Evolutionary conservation across 2,113 vertebrate species (phyloP).

Genomic region (Stegastes partitus): DNA sequence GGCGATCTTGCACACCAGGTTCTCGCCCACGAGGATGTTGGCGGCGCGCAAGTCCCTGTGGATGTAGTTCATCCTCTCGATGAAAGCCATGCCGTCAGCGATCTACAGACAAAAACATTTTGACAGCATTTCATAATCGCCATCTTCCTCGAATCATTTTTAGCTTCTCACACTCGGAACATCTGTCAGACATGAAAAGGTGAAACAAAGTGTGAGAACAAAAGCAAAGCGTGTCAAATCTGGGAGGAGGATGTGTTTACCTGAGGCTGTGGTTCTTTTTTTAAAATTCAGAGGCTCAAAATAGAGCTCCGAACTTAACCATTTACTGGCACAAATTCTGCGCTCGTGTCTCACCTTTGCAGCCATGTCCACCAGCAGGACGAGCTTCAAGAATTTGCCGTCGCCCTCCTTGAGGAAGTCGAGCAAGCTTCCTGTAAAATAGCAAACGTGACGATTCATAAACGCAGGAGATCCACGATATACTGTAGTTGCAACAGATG

Average conservation of each 20-base stretch:
- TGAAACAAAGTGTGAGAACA: slow-evolving; percentile 17
- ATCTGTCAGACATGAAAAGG: slow-evolving; percentile 16
- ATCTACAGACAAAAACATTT: slow-evolving; percentile 84
- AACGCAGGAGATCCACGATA: slow-evolving; percentile 4
- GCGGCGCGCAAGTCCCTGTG: slow-evolving; percentile 96
- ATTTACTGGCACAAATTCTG: slow-evolving; percentile 8
- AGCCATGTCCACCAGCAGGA: slow-evolving; percentile 95
- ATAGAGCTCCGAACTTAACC: slow-evolving; percentile 41
- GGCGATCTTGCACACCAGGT: slow-evolving; percentile 97
- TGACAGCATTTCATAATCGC: slow-evolving; percentile 17
- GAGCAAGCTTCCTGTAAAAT: slow-evolving; percentile 90
- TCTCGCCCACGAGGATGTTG: slow-evolving; percentile 96
- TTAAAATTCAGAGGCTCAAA: slow-evolving; percentile 41
- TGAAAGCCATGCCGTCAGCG: slow-evolving; percentile 97
- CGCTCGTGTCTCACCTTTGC: slow-evolving; percentile 88
- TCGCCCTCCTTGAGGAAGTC: slow-evolving; percentile 97
- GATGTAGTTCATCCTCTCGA: slow-evolving; percentile 99
- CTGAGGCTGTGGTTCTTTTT: slow-evolving; percentile 14
- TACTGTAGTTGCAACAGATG: not conserved
- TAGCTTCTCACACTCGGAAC: slow-evolving; percentile 15
- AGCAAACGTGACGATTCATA: slow-evolving; percentile 11
- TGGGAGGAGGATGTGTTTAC: slow-evolving; percentile 26
- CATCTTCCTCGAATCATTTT: slow-evolving; percentile 35
- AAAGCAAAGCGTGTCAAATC: slow-evolving; percentile 32
- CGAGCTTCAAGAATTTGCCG: slow-evolving; percentile 95